Evolutionary conservation across 2,888 invertebrate species (phyloP).

Genomic region (Trilocha varians): DNA sequence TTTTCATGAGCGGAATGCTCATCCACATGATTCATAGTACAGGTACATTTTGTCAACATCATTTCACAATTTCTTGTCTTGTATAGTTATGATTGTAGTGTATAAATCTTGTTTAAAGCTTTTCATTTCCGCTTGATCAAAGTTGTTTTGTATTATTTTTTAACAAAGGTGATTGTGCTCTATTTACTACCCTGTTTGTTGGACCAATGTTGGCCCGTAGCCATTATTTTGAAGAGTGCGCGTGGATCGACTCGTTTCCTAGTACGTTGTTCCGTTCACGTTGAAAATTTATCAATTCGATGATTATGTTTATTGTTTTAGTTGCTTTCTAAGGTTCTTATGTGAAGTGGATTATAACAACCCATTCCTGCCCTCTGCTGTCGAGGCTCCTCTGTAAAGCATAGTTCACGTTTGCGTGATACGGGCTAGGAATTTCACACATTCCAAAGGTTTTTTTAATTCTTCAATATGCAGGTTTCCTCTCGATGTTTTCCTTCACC

Average conservation of each 20-base stretch:
- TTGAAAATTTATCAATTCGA: background rate
- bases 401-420: too few relatives aligned
- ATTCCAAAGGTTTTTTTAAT: too few relatives aligned
- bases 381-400: too few relatives aligned
- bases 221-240: slow-evolving; percentile 68
- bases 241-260: slow-evolving; percentile 45
- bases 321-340: too few relatives aligned
- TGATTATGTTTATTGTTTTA: background rate
- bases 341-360: too few relatives aligned
- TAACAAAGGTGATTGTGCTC: slow-evolving; percentile 62
- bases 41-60: slow-evolving; percentile 16
- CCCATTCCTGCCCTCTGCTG: too few relatives aligned
- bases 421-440: too few relatives aligned
- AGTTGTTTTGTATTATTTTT: slow-evolving; percentile 43
- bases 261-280: slow-evolving; percentile 43
- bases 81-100: slow-evolving; percentile 19
- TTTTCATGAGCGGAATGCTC: slow-evolving; percentile 18
- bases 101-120: slow-evolving; percentile 22
- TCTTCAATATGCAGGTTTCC: too few relatives aligned
- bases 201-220: slow-evolving; percentile 50
- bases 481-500: too few relatives aligned
- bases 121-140: slow-evolving; percentile 25
- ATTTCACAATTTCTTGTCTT: too few relatives aligned
- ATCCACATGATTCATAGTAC: slow-evolving; percentile 17
- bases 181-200: slow-evolving; percentile 35